phyloP scores from a whole-genome alignment of 2,797 vertebrate species.

The Nothura maculosa region DNA sequence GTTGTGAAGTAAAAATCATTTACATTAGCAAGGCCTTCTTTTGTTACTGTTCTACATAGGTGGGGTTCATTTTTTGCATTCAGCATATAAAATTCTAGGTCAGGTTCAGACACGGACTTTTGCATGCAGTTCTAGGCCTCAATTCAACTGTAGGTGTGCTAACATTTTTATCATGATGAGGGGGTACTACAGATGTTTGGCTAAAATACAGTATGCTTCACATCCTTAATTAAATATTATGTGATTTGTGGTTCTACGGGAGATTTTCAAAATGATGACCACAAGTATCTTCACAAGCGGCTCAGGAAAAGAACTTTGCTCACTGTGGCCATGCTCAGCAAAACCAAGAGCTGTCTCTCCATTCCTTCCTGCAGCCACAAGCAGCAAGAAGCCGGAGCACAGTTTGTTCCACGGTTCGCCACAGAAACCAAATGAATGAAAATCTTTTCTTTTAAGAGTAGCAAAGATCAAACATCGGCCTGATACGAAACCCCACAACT shows the following conservation, averaged over 20 bases:
- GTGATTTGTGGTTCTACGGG: neutral
- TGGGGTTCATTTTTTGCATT: neutral
- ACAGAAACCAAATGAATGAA: neutral
- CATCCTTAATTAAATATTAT: neutral
- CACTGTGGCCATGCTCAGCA: neutral
- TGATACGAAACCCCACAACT: neutral
- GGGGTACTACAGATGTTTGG: neutral
- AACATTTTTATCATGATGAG: neutral
- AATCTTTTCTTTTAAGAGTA: neutral
- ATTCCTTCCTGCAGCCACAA: neutral
- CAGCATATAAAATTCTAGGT: neutral
- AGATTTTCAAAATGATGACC: neutral
- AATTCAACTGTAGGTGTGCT: neutral
- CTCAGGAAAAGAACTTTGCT: neutral
- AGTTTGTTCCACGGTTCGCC: neutral
- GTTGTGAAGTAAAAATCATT: constrained; percentile 29
- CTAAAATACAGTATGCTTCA: neutral
- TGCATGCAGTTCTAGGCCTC: neutral
- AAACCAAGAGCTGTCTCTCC: neutral
- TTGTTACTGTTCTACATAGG: neutral
- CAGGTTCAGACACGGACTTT: neutral
- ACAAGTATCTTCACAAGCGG: neutral
- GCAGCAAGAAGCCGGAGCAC: neutral
- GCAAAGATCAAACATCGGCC: neutral
- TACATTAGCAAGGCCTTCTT: neutral